Percentiles rank a stretch among this genome's conserved stretches.
Evolutionary conservation across 64 coral and sea anemone species (phyloP).

Genomic region (Orbicella faveolata): DNA sequence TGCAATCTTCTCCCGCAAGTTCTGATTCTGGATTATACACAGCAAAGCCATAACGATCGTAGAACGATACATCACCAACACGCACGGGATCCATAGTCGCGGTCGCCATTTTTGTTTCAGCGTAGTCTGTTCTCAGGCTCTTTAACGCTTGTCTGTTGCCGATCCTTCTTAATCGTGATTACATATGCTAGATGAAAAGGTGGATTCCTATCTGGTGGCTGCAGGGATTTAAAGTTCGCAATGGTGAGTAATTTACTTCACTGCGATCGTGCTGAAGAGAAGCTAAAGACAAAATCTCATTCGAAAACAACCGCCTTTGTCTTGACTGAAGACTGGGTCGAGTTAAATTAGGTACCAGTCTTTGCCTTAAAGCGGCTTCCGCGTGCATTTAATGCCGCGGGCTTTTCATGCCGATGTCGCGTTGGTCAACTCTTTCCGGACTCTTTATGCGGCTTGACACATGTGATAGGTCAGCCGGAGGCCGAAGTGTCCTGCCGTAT

Average conservation of each 20-base stretch:
- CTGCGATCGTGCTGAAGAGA: background rate
- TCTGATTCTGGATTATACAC: slow-evolving; percentile 32
- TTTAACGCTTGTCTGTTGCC: background rate
- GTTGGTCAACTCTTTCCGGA: no score
- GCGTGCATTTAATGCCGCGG: no score
- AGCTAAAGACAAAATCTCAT: background rate
- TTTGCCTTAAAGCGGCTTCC: background rate
- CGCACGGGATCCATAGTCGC: background rate
- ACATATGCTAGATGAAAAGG: background rate
- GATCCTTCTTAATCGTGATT: background rate
- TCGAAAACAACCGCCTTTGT: slow-evolving; percentile 30
- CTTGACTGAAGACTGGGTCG: background rate
- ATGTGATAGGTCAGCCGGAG: no score
- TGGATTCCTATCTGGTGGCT: background rate
- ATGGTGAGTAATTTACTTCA: background rate
- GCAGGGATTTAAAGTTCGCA: background rate
- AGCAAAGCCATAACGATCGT: slow-evolving; percentile 56
- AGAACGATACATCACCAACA: slow-evolving; percentile 8
- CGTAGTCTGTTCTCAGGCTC: background rate
- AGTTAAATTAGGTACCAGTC: background rate
- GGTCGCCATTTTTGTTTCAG: background rate
- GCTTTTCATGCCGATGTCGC: no score
- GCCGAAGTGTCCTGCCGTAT: no score
- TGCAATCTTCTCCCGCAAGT: slow-evolving; percentile 41
- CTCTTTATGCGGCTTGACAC: no score